phyloP scores from a whole-genome alignment of 2,797 vertebrate genomes.

The Coregonus ussuriensis region DNA sequence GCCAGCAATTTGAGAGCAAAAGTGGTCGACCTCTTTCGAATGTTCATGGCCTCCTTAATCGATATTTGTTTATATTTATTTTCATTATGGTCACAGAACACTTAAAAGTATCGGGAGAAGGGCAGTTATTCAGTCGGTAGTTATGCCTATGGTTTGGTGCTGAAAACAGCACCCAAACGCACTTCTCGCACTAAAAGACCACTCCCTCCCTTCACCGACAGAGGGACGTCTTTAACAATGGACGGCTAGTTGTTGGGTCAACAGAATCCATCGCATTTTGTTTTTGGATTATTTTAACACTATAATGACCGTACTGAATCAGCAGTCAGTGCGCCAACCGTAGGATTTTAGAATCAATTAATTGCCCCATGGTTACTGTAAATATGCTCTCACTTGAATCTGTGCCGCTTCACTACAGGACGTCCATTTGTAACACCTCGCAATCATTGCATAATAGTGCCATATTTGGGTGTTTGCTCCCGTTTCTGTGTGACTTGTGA shows the following conservation, averaged over 20 bases:
- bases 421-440: background rate
- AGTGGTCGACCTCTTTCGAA: background rate
- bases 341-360: background rate
- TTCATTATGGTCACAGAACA: background rate
- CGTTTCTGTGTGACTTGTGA: background rate
- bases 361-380: background rate
- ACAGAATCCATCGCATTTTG: background rate
- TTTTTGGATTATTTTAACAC: background rate
- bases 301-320: background rate
- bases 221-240: constrained; percentile 48
- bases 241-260: background rate
- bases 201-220: constrained; percentile 58
- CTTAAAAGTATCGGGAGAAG: background rate
- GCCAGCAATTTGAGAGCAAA: too few relatives aligned
- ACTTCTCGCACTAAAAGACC: constrained; percentile 41
- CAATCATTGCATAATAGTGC: constrained; percentile 1
- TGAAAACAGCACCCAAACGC: constrained; percentile 47
- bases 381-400: background rate
- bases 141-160: constrained; percentile 33
- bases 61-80: background rate
- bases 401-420: background rate
- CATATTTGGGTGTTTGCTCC: background rate
- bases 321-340: background rate
- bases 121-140: constrained; percentile 22
- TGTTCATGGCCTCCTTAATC: background rate